Base-by-base conservation (phyloP, 2,888 invertebrate species). In the Zelleria hepariella region DNA sequence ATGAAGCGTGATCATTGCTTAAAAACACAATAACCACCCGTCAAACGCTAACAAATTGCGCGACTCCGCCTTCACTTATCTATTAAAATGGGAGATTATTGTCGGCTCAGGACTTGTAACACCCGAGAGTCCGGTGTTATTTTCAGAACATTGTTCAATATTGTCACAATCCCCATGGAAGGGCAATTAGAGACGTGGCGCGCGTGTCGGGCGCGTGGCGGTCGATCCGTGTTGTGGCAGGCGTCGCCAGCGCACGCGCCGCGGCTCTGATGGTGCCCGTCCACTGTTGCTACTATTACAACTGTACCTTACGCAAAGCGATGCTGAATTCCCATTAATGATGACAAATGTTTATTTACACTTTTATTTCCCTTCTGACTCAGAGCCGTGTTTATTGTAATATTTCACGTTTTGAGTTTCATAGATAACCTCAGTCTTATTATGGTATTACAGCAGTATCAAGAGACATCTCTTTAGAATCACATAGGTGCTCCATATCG, bases 1-100 rank as follows among this genome's bases (percentile, higher is more conserved):
- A 20, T 20, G 10, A 32, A 21, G 21, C 21, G 48, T 57, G 47
- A 57, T 57, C 57, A n/a, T 48, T 48, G 57, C 57, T 57, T 57
- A 58, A 58, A 26, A 51, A 58, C 49, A 27, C 58, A 51, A 58
- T 27, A 42, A 25, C 42, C 32, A 42, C 18, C 27, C 47, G 64
- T 66, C 70, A 71, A 72, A 68, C 69, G 74, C 71, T 71, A 77
- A 85, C 85, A 86, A 86, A 86, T 85, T 80, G 82, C 77, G 65
- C 74, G 75, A 73, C 83, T 77, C 83, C 87, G 75, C 85, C 86
- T 83, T 69, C 81, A 81, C 84, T 86, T 87, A 88, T 86, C 86
- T 87, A 86, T 88, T 84, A 85, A 86, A 86, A 86, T 86, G 83
- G 83, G 87, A 86, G 86, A 84, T 87, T 87, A 86, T 80, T 77